Evolutionary conservation across 2,113 vertebrate genomes (phyloP), one percentile per base, ranked within the genome.

Genomic region (Corythornis madagascariensis): DNA sequence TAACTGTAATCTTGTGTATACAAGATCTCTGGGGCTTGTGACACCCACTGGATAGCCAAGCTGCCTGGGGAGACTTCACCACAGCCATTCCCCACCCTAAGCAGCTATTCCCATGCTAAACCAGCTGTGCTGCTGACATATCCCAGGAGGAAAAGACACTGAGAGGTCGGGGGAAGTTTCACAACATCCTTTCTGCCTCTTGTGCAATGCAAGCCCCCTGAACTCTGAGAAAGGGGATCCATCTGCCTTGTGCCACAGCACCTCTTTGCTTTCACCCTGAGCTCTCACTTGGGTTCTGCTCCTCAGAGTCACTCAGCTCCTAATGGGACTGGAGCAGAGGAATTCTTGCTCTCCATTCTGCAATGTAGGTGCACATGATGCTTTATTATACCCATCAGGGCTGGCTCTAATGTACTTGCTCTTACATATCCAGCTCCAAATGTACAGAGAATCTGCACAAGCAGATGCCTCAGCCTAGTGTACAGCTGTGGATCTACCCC

Each of bases 41-140:
- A 13, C 3, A 0, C 57, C 10, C 29, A 3, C 13, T 13, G 8
- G 29, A 24, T 47, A 66, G 60, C 28, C 0, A 1, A 42, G 40
- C 19, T 48, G 38, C 40, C 3, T 8, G 24, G 47, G 60, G 20
- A 28, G 12, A 25, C 18, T 40, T 14, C 50, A 52, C 22, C n/a
- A 4, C 3, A 18, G 35, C 77, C 24, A 2, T 47, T 76, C 38
- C 31, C 24, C n/a, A 29, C 43, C 33, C 56, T 13, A 63, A 75
- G 4, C 2, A 38, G 35, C 47, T 66, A 5, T 50, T 59, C 45
- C 35, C 38, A 16, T 0, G 2, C 56, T 38, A 38, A 52, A 31
- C 35, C 43, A 40, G 43, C 19, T 40, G 6, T 8, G 7, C 35
- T 35, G 47, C 59, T 35, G 33, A 42, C 13, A 45, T 29, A 33